Conservation (phyloP, 1,140 invertebrate species). For the Lepeophtheirus salmonis region DNA sequence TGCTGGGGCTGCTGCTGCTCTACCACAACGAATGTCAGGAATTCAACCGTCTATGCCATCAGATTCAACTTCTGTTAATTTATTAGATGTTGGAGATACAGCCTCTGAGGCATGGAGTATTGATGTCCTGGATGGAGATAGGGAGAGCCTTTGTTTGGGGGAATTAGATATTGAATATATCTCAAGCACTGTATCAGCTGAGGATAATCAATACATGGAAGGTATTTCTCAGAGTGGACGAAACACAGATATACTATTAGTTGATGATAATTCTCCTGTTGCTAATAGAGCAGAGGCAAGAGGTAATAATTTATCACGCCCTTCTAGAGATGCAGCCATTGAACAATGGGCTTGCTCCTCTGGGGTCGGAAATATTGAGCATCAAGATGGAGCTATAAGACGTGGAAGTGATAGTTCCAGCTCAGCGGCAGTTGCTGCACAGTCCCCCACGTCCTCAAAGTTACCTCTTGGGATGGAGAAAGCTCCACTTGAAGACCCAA, state of each 20-base stretch:
- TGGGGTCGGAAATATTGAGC: neutral
- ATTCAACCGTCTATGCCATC: neutral
- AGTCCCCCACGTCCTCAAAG: neutral
- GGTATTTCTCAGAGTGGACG: too few relatives aligned
- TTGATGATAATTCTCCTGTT: too few relatives aligned
- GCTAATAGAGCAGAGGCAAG: neutral
- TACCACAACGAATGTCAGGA: neutral
- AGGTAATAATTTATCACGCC: slow-evolving; percentile 1
- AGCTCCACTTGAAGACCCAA: neutral
- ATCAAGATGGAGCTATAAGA: neutral
- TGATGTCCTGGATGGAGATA: slow-evolving; percentile 83
- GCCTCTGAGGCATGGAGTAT: slow-evolving; percentile 93
- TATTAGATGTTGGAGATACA: slow-evolving; percentile 57
- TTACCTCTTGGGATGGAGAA: neutral
- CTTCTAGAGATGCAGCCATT: slow-evolving; percentile 6
- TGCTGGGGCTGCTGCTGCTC: neutral
- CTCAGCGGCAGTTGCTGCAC: neutral
- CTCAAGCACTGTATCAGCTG: slow-evolving; percentile 49
- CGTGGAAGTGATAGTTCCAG: slow-evolving; percentile 13
- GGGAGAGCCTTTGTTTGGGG: slow-evolving; percentile 53
- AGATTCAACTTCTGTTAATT: neutral
- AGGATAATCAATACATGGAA: slow-evolving; percentile 35
- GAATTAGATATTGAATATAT: slow-evolving; percentile 68
- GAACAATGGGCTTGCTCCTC: slow-evolving; percentile 18
- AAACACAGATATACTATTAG: too few relatives aligned